A percentile compares a stretch with the other conserved stretches of the same genome.
These are phyloP conservation scores for Galemys pyrenaicus DNA, from an alignment of 2,113 vertebrate species.

Conservation along the genomic window DNA sequence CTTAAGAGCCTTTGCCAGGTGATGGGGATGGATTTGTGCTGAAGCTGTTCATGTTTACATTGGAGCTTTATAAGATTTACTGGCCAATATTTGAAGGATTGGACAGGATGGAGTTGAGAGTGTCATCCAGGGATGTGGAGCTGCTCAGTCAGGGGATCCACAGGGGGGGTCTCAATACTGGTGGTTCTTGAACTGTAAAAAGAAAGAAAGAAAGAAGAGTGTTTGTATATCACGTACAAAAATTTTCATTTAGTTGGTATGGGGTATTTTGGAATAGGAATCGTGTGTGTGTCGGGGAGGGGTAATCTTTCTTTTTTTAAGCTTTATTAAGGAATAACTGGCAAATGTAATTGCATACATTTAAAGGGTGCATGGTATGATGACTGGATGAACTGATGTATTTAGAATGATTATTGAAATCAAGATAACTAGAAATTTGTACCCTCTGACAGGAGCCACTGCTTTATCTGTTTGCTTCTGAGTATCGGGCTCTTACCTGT, in stretches of 20 bases:
- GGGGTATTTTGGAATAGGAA: background rate
- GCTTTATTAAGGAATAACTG: background rate
- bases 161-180: background rate
- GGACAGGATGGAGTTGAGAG: background rate
- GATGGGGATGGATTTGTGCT: background rate
- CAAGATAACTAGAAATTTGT: background rate
- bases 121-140: background rate
- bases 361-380: background rate
- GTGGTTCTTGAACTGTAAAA: background rate
- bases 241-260: conserved; percentile 13
- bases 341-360: background rate
- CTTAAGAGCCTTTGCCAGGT: background rate
- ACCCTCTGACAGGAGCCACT: background rate
- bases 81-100: background rate
- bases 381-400: background rate
- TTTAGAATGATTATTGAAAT: background rate
- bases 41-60: background rate
- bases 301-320: background rate
- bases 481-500: background rate
- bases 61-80: background rate
- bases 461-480: background rate
- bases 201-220: background rate
- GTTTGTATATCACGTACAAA: background rate
- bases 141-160: background rate
- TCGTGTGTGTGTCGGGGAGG: background rate